Percentiles rank a stretch among this genome's conserved stretches.
Evolutionary conservation across 2,113 vertebrate genomes (phyloP).

Genomic region (Tragelaphus strepsiceros): DNA sequence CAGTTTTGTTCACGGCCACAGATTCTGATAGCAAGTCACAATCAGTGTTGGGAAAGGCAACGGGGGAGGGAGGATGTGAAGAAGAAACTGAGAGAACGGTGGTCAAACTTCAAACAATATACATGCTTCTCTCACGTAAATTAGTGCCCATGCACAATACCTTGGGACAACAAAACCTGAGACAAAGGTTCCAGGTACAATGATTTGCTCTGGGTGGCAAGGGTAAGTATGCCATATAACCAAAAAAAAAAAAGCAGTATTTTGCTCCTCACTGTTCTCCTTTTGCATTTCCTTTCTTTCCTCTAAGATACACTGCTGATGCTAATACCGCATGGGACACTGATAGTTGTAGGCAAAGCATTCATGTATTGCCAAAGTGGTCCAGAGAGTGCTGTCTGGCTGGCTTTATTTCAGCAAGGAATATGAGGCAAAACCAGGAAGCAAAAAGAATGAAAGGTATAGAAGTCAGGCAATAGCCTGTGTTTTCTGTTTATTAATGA

Average conservation of each 20-base stretch:
- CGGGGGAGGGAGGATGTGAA: neutral
- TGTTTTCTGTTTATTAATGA: conserved; percentile 36
- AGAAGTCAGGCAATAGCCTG: conserved; percentile 17
- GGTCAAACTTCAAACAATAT: conserved; percentile 18
- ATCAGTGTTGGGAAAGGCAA: neutral
- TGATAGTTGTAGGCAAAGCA: conserved; percentile 15
- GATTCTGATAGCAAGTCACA: conserved; percentile 40
- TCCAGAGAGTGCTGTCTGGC: conserved; percentile 24
- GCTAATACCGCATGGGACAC: neutral
- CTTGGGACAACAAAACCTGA: neutral
- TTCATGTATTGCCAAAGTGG: conserved; percentile 51
- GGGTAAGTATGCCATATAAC: neutral
- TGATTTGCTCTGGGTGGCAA: conserved; percentile 17
- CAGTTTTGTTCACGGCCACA: conserved; percentile 45
- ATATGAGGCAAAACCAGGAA: conserved; percentile 23
- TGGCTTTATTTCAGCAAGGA: conserved; percentile 50
- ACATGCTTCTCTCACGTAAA: conserved; percentile 4
- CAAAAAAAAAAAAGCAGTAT: conserved; percentile 28
- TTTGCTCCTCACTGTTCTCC: conserved; percentile 44
- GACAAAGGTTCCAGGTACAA: neutral
- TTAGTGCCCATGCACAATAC: neutral
- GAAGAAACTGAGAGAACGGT: conserved; percentile 27
- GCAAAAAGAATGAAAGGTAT: conserved; percentile 34
- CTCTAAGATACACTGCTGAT: conserved; percentile 35
- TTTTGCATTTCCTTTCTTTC: conserved; percentile 38